Percentiles rank a stretch among this genome's conserved stretches.
These are phyloP conservation scores for Dynastes maya DNA, from an alignment of 2,888 invertebrate species.

Conservation along the genomic window DNA sequence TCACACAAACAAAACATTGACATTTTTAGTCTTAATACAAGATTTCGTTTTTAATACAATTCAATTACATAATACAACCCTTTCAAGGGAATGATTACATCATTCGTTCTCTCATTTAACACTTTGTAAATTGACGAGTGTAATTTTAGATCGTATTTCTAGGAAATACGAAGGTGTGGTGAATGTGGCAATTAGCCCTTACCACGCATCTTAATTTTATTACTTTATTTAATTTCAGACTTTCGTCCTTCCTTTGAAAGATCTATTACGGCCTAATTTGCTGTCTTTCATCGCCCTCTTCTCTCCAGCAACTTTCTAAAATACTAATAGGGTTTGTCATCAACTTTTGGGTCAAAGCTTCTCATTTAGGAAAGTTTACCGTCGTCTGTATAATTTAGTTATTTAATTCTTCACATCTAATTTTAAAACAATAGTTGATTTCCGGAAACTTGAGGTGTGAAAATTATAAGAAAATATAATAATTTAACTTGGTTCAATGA, in stretches of 20 bases:
- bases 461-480: no score
- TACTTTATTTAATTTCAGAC: conserved; percentile 3
- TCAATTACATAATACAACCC: no score
- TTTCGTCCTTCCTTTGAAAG: neutral
- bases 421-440: no score
- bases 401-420: neutral
- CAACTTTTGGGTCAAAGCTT: neutral
- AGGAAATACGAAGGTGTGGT: neutral
- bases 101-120: no score
- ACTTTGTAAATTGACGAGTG: neutral
- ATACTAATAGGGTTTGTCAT: conserved; percentile 7
- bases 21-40: no score
- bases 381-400: conserved; percentile 1
- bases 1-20: no score
- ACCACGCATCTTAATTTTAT: neutral
- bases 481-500: no score
- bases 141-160: neutral
- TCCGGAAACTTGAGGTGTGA: no score
- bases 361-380: neutral
- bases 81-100: no score
- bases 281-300: neutral
- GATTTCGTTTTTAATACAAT: no score
- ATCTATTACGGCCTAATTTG: conserved; percentile 8
- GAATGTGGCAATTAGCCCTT: neutral
- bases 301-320: neutral